phyloP scores from a whole-genome alignment of 2,113 vertebrate genomes.

The Cacatua alba region DNA sequence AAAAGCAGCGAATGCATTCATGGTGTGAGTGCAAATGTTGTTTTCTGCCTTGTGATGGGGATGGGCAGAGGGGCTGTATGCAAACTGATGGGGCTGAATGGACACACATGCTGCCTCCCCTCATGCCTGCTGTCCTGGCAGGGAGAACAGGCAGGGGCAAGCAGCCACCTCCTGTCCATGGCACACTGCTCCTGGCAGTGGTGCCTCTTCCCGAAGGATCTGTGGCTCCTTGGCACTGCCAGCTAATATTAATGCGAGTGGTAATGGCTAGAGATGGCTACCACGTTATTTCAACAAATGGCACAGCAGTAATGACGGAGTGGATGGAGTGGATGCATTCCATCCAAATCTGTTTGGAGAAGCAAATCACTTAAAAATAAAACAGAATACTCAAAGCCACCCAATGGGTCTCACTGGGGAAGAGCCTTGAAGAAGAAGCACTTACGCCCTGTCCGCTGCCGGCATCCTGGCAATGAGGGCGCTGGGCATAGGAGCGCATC shows the following conservation, averaged over 20 bases:
- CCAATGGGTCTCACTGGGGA: not conserved
- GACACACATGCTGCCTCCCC: not conserved
- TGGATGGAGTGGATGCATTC: not conserved
- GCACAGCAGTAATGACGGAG: not conserved
- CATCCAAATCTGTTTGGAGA: not conserved
- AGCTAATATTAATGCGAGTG: too few species aligned
- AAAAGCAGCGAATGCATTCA: not conserved
- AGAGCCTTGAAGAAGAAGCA: not conserved
- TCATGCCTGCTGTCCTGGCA: not conserved
- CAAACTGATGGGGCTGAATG: not conserved
- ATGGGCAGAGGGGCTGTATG: not conserved
- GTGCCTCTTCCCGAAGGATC: not conserved
- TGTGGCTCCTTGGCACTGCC: not conserved
- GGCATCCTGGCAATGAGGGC: not conserved
- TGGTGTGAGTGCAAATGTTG: not conserved
- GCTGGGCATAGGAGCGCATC: not conserved
- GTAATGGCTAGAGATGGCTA: not conserved
- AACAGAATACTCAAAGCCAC: not conserved
- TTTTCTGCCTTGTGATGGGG: not conserved
- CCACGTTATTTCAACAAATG: not conserved
- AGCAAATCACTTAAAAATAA: not conserved
- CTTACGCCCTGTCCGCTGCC: not conserved
- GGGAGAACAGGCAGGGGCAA: not conserved
- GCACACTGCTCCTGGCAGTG: not conserved
- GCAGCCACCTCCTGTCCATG: not conserved